Conservation (phyloP, 2,888 invertebrate species). For the Tenthredo amoena region DNA sequence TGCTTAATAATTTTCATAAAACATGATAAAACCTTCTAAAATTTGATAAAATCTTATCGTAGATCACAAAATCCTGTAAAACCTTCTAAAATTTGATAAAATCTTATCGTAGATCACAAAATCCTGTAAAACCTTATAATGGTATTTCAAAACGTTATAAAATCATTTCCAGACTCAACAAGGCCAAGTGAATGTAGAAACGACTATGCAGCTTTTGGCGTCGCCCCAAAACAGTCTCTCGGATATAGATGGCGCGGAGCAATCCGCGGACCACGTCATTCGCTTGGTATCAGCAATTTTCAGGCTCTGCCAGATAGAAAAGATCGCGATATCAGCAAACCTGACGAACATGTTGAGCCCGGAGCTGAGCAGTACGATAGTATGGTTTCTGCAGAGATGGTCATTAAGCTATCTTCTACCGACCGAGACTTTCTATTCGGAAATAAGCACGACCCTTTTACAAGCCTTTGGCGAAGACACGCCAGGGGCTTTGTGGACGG, state of each 20-base stretch:
- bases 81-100: background rate
- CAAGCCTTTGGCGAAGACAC: slow-evolving; percentile 85
- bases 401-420: slow-evolving; percentile 85
- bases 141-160: background rate
- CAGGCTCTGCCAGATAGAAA: slow-evolving; percentile 88
- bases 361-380: slow-evolving; percentile 87
- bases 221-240: slow-evolving; percentile 76
- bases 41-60: background rate
- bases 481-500: slow-evolving; percentile 83
- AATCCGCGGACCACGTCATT: slow-evolving; percentile 74
- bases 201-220: slow-evolving; percentile 79
- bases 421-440: slow-evolving; percentile 75
- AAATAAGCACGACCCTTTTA: slow-evolving; percentile 83
- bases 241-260: slow-evolving; percentile 68
- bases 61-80: background rate
- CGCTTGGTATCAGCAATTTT: slow-evolving; percentile 87
- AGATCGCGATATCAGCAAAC: slow-evolving; percentile 85
- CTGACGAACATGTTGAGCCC: slow-evolving; percentile 86
- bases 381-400: slow-evolving; percentile 91
- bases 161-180: slow-evolving; percentile 61
- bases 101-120: background rate
- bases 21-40: background rate
- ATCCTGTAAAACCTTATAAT: background rate
- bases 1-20: background rate
- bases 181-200: slow-evolving; percentile 76